Conservation (phyloP, 2,113 vertebrate species). For the Gallinago media region DNA sequence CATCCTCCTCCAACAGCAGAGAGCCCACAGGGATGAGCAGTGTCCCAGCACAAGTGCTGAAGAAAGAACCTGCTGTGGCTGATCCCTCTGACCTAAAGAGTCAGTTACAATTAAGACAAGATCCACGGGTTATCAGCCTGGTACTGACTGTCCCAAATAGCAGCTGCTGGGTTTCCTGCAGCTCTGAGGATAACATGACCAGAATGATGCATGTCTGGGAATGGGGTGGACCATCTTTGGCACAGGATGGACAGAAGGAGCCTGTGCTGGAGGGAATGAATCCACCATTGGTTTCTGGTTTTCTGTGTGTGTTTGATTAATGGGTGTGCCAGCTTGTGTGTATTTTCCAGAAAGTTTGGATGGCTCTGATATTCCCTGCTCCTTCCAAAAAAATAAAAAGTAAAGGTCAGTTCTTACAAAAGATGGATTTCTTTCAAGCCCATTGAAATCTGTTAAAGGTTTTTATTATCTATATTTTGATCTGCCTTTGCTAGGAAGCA, state of each 20-base stretch:
- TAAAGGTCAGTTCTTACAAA: not conserved
- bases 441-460: not conserved
- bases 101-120: not conserved
- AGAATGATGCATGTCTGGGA: not conserved
- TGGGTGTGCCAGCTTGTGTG: not conserved
- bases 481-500: not conserved
- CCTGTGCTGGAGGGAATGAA: not conserved
- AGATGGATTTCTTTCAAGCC: not conserved
- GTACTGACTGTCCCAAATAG: not conserved
- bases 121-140: not conserved
- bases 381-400: not conserved
- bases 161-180: not conserved
- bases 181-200: not conserved
- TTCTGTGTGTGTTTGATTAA: not conserved
- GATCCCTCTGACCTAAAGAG: not conserved
- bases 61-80: not conserved
- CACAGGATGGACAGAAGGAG: not conserved
- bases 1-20: not conserved
- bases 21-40: fast-evolving
- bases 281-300: not conserved
- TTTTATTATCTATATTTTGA: not conserved
- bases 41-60: fast-evolving
- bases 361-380: not conserved
- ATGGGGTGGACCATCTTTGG: not conserved
- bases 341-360: not conserved